Percentiles rank a stretch among this genome's conserved stretches.
Evolutionary conservation across 1,140 invertebrate genomes (phyloP).

Genomic region (Mycetomoellerius zeteki): DNA sequence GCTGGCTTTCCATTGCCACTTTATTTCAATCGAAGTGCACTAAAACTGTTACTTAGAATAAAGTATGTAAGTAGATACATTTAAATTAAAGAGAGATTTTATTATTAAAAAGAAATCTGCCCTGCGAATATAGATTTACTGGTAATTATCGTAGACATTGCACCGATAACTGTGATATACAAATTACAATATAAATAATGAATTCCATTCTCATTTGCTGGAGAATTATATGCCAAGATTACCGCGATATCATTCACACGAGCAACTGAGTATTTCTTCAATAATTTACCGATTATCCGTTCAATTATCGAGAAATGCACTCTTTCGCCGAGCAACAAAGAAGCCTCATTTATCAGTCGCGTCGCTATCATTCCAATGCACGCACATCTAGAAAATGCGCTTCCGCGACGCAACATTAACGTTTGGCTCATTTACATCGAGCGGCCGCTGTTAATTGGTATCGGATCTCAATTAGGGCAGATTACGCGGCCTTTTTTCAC

Average conservation of each 20-base stretch:
- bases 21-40: slow-evolving; percentile 28
- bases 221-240: slow-evolving; percentile 32
- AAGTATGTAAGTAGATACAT: neutral
- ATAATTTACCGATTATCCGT: slow-evolving; percentile 53
- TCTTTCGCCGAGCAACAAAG: slow-evolving; percentile 42
- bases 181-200: slow-evolving; percentile 48
- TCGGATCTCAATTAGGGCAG: slow-evolving; percentile 81
- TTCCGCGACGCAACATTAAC: slow-evolving; percentile 61
- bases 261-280: neutral
- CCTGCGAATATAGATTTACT: slow-evolving; percentile 8
- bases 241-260: slow-evolving; percentile 44
- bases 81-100: slow-evolving; percentile 24
- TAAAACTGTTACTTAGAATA: slow-evolving; percentile 18
- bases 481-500: slow-evolving; percentile 75
- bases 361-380: slow-evolving; percentile 20
- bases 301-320: slow-evolving; percentile 49
- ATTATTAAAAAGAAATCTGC: neutral
- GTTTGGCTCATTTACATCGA: slow-evolving; percentile 66
- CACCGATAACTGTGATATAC: neutral
- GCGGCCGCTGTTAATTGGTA: slow-evolving; percentile 77
- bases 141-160: slow-evolving; percentile 39
- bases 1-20: neutral
- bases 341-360: slow-evolving; percentile 5
- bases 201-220: slow-evolving; percentile 10
- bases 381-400: slow-evolving; percentile 41